Percentiles rank a stretch among this genome's conserved stretches.
These are phyloP conservation scores for Mormyrops attenuatus DNA, from an alignment of 2,797 vertebrate species.

Conservation along the genomic window DNA sequence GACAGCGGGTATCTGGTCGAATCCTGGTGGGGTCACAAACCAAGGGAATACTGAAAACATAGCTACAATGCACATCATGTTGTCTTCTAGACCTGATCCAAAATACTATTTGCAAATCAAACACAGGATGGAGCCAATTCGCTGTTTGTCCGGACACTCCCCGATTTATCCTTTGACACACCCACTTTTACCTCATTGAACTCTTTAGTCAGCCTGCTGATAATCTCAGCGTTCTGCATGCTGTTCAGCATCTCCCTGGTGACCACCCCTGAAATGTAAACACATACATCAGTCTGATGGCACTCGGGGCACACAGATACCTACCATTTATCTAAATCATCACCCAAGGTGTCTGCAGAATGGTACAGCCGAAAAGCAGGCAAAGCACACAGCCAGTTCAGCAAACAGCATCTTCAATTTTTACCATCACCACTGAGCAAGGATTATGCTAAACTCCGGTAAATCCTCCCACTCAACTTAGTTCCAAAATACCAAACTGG, in stretches of 20 bases:
- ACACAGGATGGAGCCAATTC: neutral
- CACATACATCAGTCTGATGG: neutral
- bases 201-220: slow-evolving; percentile 71
- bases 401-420: neutral
- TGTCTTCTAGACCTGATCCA: neutral
- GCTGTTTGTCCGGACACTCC: neutral
- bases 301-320: neutral
- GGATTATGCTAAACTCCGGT: neutral
- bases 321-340: neutral
- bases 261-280: slow-evolving; percentile 60
- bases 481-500: neutral
- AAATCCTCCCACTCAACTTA: neutral
- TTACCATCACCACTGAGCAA: neutral
- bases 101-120: neutral
- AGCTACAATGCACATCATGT: neutral
- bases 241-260: slow-evolving; percentile 69
- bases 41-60: neutral
- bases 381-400: neutral
- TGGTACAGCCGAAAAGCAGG: neutral
- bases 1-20: slow-evolving; percentile 71
- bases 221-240: slow-evolving; percentile 80
- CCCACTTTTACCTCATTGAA: slow-evolving; percentile 72
- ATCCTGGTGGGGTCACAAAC: slow-evolving; percentile 53
- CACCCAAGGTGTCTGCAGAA: neutral
- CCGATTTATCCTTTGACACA: neutral